Evolutionary conservation across 1,140 invertebrate species (phyloP).

Genomic region (Andricus grossulariae): DNA sequence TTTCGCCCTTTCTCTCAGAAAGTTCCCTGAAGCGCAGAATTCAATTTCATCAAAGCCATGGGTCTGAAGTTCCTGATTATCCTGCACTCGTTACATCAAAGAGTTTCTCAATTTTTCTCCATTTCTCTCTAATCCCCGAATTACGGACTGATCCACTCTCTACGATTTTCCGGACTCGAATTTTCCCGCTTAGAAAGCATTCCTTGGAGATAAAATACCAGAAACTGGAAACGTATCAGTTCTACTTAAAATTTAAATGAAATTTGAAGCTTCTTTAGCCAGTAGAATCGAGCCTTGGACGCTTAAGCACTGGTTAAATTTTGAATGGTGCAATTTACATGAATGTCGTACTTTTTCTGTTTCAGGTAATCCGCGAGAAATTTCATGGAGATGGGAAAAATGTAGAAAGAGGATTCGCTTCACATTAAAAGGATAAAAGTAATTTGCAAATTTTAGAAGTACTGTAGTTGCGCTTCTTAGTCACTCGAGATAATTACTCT

Average conservation of each 20-base stretch:
- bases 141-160: background rate
- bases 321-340: constrained; percentile 24
- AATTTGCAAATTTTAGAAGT: no score
- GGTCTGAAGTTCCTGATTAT: constrained; percentile 29
- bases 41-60: constrained; percentile 27
- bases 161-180: background rate
- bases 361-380: background rate
- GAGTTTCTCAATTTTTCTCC: constrained; percentile 28
- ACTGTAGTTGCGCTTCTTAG: no score
- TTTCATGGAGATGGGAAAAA: background rate
- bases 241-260: constrained; percentile 30
- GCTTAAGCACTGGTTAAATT: constrained; percentile 11
- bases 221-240: constrained; percentile 20
- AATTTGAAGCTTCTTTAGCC: constrained; percentile 3
- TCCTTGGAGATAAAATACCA: background rate
- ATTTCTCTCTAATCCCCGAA: constrained; percentile 22
- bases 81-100: constrained; percentile 28
- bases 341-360: constrained; percentile 6
- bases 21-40: constrained; percentile 10
- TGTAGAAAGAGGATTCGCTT: background rate
- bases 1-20: constrained; percentile 15
- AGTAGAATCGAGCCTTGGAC: background rate
- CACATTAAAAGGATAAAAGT: no score
- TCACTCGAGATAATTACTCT: no score
- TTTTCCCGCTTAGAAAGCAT: background rate